Evolutionary conservation across 2,113 vertebrate species (phyloP), one percentile per base, ranked within the genome.

Genomic region (Dryoscopus gambensis): DNA sequence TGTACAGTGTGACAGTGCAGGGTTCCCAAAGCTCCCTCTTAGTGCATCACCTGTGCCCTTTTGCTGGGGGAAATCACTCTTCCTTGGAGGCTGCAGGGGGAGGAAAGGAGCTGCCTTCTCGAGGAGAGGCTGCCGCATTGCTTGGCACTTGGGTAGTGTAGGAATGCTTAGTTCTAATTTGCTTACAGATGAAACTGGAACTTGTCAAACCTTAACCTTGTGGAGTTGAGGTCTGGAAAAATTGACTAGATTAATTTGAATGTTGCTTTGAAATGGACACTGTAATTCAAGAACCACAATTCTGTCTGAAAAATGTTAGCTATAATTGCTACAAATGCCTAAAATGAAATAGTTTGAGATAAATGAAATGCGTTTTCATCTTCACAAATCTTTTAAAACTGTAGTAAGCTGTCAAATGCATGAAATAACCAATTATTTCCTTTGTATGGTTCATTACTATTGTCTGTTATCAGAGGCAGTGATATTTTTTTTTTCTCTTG

Each of bases 381-480:
- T 91, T 83, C 68, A 60, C 91, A 77, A 47, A 90, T 93, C 85
- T 88, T 95, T 47, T 86, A 64, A 84, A 95, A 64, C 57, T 77
- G 90, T 79, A 92, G 62, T 86, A 74, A 92, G 76, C 85, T 96
- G 90, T 96, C 95, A 96, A 84, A 92, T 89, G 83, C 4, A 2
- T 82, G 76, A 92, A 90, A 71, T 84, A 96, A 94, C 88, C 64
- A 49, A 84, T 94, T 84, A 94, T 95, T 96, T 94, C 64, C 71
- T 96, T 86, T 68, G 53, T 87, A 75, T 87, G 93, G 93, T 86
- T 96, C 33, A 10, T 97, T 95, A 93, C 76, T 87, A 30, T 84
- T 86, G 92, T 75, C 93, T 94, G 73, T 93, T 95, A 78, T 13
- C 50, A 56, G 90, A 90, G n/a, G 4, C 15, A 93, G 35, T 46